phyloP scores from a whole-genome alignment of 2,888 invertebrate species.

The Crepidodera aurea region DNA sequence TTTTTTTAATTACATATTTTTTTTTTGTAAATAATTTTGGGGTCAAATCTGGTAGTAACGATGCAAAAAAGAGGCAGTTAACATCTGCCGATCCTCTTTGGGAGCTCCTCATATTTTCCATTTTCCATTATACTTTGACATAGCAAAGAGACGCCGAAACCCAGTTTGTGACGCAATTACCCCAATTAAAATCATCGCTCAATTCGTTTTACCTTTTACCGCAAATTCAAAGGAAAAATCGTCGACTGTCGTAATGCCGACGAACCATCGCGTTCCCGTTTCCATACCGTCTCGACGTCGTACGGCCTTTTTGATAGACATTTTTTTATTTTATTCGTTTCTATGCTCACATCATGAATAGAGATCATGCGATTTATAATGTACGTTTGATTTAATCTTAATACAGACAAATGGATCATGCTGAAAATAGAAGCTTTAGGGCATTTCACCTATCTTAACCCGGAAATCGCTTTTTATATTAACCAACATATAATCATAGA shows the following conservation, averaged over 20 bases:
- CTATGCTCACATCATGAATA: too few relatives aligned
- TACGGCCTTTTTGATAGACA: neutral
- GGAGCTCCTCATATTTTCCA: neutral
- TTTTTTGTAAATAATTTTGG: too few relatives aligned
- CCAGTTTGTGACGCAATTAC: conserved; percentile 17
- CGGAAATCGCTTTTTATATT: too few relatives aligned
- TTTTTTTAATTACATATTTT: too few relatives aligned
- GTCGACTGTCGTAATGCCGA: neutral
- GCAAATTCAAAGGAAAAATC: conserved; percentile 17
- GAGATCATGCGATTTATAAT: too few relatives aligned
- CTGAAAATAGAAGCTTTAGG: too few relatives aligned
- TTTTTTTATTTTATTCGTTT: too few relatives aligned
- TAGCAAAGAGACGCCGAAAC: conserved; percentile 11
- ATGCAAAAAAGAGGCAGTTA: conserved; percentile 7
- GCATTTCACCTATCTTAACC: too few relatives aligned
- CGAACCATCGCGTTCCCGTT: neutral
- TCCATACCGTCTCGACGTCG: neutral
- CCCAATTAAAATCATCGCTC: conserved; percentile 21
- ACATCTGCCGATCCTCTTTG: conserved; percentile 5
- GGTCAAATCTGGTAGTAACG: too few relatives aligned
- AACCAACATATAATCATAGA: too few relatives aligned
- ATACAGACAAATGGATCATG: too few relatives aligned
- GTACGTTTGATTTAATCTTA: too few relatives aligned
- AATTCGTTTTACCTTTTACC: conserved; percentile 10
- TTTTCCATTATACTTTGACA: conserved; percentile 9